Evolutionary conservation across 2,797 vertebrate species (phyloP).

Genomic region (Avahi laniger): DNA sequence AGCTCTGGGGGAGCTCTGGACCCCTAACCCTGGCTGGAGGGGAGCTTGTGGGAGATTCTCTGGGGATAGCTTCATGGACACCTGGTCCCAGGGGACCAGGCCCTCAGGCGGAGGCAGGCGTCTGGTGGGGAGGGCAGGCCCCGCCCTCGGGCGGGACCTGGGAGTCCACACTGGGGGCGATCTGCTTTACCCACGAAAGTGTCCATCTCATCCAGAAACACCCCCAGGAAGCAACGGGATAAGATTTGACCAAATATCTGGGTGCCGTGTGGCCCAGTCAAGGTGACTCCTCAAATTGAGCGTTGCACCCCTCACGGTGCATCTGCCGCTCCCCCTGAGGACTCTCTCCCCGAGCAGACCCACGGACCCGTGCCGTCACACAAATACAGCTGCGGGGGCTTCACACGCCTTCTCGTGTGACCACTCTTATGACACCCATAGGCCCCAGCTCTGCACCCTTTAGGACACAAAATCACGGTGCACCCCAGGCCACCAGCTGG

Average conservation of each 20-base stretch:
- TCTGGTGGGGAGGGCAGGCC: background rate
- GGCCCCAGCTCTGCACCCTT: background rate
- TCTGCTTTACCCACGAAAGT: background rate
- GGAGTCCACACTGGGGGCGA: background rate
- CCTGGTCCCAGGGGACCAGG: background rate
- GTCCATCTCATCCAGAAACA: background rate
- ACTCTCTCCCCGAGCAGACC: background rate
- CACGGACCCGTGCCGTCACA: rapidly evolving
- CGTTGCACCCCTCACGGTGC: rapidly evolving
- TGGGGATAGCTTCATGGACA: conserved; percentile 12
- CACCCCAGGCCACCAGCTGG: rapidly evolving
- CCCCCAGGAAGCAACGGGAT: background rate
- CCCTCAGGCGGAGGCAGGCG: rapidly evolving
- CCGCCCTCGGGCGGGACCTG: rapidly evolving
- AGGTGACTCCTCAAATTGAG: background rate
- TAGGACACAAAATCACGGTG: background rate
- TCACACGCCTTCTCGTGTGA: background rate
- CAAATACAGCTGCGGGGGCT: background rate
- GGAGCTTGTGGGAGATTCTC: background rate
- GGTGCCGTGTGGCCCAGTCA: background rate
- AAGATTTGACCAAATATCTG: background rate
- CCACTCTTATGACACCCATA: rapidly evolving
- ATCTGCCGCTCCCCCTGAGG: rapidly evolving
- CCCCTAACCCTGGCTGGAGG: background rate
- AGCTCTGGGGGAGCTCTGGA: background rate